Evolutionary conservation across 2,888 invertebrate genomes (phyloP).

Genomic region (Campoletis raptor): DNA sequence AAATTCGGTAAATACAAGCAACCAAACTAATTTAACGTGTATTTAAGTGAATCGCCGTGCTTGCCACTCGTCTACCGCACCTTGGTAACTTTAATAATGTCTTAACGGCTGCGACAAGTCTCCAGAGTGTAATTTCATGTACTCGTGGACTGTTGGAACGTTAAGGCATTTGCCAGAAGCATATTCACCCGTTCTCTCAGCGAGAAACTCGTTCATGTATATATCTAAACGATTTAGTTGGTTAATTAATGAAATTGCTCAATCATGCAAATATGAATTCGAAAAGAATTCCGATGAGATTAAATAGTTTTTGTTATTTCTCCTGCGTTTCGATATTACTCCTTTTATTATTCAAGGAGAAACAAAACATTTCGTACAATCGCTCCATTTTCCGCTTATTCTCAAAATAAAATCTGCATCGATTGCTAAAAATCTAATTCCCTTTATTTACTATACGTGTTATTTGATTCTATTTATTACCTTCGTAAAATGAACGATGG

Average conservation of each 20-base stretch:
- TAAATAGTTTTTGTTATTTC: constrained; percentile 29
- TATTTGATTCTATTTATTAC: constrained; percentile 35
- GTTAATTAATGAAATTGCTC: constrained; percentile 41
- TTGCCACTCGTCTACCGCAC: constrained; percentile 13
- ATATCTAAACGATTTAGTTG: constrained; percentile 8
- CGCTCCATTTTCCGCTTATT: not conserved
- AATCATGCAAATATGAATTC: constrained; percentile 33
- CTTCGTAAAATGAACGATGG: constrained; percentile 9
- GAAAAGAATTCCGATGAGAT: not conserved
- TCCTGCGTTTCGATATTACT: not conserved
- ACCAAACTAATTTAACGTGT: not conserved
- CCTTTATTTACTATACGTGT: not conserved
- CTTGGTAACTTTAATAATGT: constrained; percentile 22
- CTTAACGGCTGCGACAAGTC: constrained; percentile 38
- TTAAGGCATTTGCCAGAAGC: constrained; percentile 8
- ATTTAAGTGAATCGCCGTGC: constrained; percentile 17
- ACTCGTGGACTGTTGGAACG: not conserved
- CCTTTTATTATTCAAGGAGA: constrained; percentile 39
- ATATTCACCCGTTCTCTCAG: constrained; percentile 8
- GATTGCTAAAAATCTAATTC: constrained; percentile 37
- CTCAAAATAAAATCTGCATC: constrained; percentile 23
- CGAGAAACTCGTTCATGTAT: not conserved
- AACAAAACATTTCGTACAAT: constrained; percentile 3
- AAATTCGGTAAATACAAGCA: not conserved
- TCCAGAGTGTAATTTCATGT: constrained; percentile 13